Base-by-base conservation (phyloP, 2,113 vertebrate species). In the Bubalus kerabau region DNA sequence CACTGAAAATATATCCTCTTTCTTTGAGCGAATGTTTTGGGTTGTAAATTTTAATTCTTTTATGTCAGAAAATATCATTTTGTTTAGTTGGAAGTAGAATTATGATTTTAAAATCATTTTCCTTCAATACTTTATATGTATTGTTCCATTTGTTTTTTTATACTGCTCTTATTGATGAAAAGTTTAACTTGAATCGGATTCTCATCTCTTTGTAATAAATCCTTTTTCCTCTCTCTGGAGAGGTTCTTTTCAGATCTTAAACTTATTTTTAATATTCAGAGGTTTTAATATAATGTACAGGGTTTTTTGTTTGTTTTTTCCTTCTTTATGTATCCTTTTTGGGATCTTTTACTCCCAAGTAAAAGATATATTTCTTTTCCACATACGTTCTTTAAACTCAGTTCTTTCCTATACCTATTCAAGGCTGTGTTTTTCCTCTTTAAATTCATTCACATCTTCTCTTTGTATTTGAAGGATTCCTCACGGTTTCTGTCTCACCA, bases 81-180 rank as follows among this genome's bases (percentile, higher is more conserved):
- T 94, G 5, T 71, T 95, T 96, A 76, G 3, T 80, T 94, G 57
- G 60, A 95, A 81, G 62, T 74, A 88, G 26, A 92, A 90, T 94
- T 95, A 80, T 17, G 30, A 26, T 84, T 92, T 96, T 40, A 93
- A 96, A 96, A 76, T 92, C 5, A 54, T 88, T 96, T 97, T 94
- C 28, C 7, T 71, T 36, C 24, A 93, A 17, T 94, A 88, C 62
- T 90, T 90, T 87, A 43, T 7, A 87, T 17, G 46, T 92, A 78
- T 28, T 71, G 5, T n/a, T 85, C n/a, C 30, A 28, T 64, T 86
- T 8, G 71, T 67, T 95, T 96, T 67, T 67, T 96, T 94, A n/a
- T 30, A 76, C 78, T 92, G 36, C 12, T 95, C 23, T 95, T 96
- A 71, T 17, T 56, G 43, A 26, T 87, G 48, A 90, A 50, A 95